These are phyloP conservation scores for Eretmochelys imbricata DNA, from an alignment of 2,113 vertebrate species.

Conservation along the genomic window DNA sequence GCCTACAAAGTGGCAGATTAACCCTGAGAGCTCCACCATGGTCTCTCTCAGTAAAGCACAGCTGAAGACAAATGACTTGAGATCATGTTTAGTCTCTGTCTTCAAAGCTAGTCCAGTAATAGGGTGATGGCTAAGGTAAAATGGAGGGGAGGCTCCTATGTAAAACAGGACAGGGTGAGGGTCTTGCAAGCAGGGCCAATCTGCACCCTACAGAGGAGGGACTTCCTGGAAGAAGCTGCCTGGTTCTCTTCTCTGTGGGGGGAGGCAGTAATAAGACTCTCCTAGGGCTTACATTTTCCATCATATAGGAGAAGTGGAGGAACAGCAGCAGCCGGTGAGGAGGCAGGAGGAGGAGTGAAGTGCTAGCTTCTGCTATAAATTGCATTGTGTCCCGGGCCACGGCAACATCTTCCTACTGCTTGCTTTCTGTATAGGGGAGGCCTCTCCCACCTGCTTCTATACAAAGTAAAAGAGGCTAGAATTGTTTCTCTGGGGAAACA, in stretches of 20 bases:
- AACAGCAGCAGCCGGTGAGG: neutral
- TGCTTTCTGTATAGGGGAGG: neutral
- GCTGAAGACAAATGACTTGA: neutral
- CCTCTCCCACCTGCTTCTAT: neutral
- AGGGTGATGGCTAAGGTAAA: neutral
- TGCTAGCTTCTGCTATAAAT: neutral
- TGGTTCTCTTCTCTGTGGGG: neutral
- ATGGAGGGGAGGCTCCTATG: neutral
- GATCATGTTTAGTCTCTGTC: neutral
- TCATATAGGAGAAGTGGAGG: neutral
- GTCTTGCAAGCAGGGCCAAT: neutral
- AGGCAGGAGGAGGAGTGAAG: neutral
- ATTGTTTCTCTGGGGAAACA: neutral
- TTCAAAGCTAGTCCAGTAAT: neutral
- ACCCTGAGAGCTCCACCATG: neutral
- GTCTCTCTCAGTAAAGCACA: neutral
- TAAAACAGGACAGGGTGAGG: neutral
- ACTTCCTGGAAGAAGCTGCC: neutral
- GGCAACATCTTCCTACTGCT: neutral
- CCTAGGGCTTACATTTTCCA: neutral
- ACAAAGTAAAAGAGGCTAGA: neutral
- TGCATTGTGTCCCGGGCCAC: neutral
- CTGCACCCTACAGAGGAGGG: neutral
- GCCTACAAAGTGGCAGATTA: neutral
- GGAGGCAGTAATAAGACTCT: neutral